Evolutionary conservation across 2,797 vertebrate species (phyloP), one percentile per base, ranked within the genome.

Genomic region (Champsocephalus esox): DNA sequence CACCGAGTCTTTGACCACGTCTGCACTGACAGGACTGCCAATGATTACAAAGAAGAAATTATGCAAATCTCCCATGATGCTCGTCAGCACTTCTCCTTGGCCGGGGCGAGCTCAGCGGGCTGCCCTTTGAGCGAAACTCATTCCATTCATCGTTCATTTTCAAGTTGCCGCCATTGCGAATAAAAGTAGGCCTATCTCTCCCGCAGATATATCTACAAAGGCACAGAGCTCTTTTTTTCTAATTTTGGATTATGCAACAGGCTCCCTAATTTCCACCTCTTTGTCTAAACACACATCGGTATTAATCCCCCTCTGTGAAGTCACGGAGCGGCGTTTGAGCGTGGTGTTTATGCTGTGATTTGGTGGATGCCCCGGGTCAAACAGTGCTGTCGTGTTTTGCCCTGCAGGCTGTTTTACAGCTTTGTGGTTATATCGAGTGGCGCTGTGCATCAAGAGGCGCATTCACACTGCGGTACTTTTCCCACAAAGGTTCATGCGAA

Each of bases 11-110:
- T 79, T 85, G 84, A 82, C 85, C 75, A 73, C 14, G 65, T 82
- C 67, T 66, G 66, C 7, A 44, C 73, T 84, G 87, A 82, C 79
- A 56, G 75, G 38, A 73, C 67, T 70, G 83, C 77, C 81, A 67
- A 48, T 85, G 84, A 89, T 84, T 77, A 81, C 78, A 24, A 48
- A 54, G 58, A 12, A 86, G 74, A 65, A 82, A 86, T 80, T 87
- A 91, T 92, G 91, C 90, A 91, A 92, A 91, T 92, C 86, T 88
- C 76, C 70, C 79, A 79, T 81, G 56, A 16, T 66, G 75, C 86
- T 85, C 45, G 82, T 92, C 91, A 92, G 90, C 90, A 83, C 41
- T 91, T 90, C 81, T 64, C 83, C 75, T 72, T 66, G 24, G 73
- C 78, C 17, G 57, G 71, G 50, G 49, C 44, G 19, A 74, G 83